phyloP scores from a whole-genome alignment of 2,888 invertebrate species.

The Syritta pipiens region DNA sequence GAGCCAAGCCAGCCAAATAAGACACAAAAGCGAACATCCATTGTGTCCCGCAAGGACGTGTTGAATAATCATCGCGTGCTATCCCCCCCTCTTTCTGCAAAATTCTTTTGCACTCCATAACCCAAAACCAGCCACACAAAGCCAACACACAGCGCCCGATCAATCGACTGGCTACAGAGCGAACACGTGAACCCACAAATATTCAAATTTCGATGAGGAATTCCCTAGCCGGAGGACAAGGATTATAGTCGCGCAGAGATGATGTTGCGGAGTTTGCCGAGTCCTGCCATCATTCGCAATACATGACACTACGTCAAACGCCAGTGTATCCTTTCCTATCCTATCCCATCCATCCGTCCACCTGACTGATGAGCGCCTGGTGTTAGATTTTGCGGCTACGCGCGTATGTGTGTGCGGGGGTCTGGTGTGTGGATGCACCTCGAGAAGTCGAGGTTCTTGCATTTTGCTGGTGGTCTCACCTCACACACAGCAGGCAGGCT shows the following conservation, averaged over 20 bases:
- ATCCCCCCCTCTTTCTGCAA: constrained; percentile 53
- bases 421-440: too few relatives aligned
- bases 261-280: constrained; percentile 62
- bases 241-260: constrained; percentile 75
- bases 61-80: constrained; percentile 76
- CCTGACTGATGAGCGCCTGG: constrained; percentile 35
- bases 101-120: constrained; percentile 57
- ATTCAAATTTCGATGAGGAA: constrained; percentile 77
- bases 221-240: constrained; percentile 77
- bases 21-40: constrained; percentile 67
- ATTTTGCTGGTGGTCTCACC: too few relatives aligned
- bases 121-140: constrained; percentile 30
- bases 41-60: constrained; percentile 75
- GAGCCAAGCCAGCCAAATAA: constrained; percentile 60
- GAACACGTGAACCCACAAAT: constrained; percentile 76
- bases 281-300: constrained; percentile 61
- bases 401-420: too few relatives aligned
- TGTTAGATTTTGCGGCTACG: too few relatives aligned
- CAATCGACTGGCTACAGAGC: constrained; percentile 52
- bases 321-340: background rate
- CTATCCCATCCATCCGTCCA: too few relatives aligned
- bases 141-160: constrained; percentile 44
- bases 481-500: constrained; percentile 52
- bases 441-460: too few relatives aligned
- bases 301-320: constrained; percentile 73